These are phyloP conservation scores for Caiman crocodilus DNA, from an alignment of 2,797 vertebrate genomes.

Conservation along the genomic window DNA sequence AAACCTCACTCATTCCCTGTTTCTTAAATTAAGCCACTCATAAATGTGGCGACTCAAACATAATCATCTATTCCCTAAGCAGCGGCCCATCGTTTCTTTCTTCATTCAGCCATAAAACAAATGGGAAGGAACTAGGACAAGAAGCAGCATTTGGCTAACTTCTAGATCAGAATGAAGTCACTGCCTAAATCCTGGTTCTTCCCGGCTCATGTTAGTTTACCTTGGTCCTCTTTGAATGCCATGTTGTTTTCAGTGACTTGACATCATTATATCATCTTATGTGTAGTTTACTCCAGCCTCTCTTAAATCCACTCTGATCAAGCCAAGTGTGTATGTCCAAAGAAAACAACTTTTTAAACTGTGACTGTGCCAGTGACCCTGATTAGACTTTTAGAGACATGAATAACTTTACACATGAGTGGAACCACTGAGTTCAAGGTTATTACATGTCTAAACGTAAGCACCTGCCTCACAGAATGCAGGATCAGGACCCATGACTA, in stretches of 20 bases:
- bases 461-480: background rate
- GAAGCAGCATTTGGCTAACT: background rate
- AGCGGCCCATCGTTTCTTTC: background rate
- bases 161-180: background rate
- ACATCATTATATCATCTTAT: slow-evolving; percentile 5
- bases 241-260: slow-evolving; percentile 5
- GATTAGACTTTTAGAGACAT: background rate
- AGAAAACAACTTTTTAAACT: slow-evolving; percentile 3
- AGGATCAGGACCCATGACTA: background rate
- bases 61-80: background rate
- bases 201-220: background rate
- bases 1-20: background rate
- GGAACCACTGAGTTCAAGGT: background rate
- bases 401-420: background rate
- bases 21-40: background rate
- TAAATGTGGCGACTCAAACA: background rate
- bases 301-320: background rate
- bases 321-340: slow-evolving; percentile 21
- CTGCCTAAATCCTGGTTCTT: background rate
- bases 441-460: background rate
- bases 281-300: background rate
- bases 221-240: background rate
- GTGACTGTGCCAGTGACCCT: background rate
- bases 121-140: background rate
- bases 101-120: background rate